Base-by-base conservation (phyloP, 2,888 invertebrate genomes). In the Ferdinandea cuprea region DNA sequence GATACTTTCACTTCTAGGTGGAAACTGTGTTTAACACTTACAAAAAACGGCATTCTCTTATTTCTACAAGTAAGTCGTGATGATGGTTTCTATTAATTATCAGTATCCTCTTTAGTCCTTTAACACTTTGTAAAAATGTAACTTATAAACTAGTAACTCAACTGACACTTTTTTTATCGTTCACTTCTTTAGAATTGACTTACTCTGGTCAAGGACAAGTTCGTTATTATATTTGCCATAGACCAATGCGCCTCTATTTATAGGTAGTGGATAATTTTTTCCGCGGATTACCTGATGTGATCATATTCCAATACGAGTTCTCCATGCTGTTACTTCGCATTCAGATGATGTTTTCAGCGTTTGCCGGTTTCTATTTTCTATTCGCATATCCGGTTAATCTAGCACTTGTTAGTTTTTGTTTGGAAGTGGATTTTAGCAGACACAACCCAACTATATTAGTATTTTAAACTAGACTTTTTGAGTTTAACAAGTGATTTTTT, bases 171-270 rank as follows among this genome's bases (percentile, higher is more conserved):
- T 40, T n/a, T 1, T 19, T 1, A 6, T 3, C 0, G 21, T 17
- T 63, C 52, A 77, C 69, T 58, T 28, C 8, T 63, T 15, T 42
- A 46, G 46, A 46, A 69, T 61, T 73, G 61, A 79, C 61, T 17
- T 13, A 28, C 46, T 68, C 59, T 71, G 50, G 52, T 56, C 90
- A 90, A 90, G 89, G 89, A 90, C 89, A 90, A 88, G 87, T 88
- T 86, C 86, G 87, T 87, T 87, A 89, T 90, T 90, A 90, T 89
- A 88, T 87, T 87, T 86, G 86, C 86, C 86, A 86, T 77, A 81
- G 72, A 71, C 71, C 69, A 68, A 71, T 78, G 85, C 66, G 81
- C 85, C 68, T 86, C 86, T 87, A 87, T 88, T 87, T 88, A 88
- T 88, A 87, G 85, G 72, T 40, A 81, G 40, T 40, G 19, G 65